Conservation (phyloP, 2,113 vertebrate species). For the Genyomyrus donnyi region DNA sequence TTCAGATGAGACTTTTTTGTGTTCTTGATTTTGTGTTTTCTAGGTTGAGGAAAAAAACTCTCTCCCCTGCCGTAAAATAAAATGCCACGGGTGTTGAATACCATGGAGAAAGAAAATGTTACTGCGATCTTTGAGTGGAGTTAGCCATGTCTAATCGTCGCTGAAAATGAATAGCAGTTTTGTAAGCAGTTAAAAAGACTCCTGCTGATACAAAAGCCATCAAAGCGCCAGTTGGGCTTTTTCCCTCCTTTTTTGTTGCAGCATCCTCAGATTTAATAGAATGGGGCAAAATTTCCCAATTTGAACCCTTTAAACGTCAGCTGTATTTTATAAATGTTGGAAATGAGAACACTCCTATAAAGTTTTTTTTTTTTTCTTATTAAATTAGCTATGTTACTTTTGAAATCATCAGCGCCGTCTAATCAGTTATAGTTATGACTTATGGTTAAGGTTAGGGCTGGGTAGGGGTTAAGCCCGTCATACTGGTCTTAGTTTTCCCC, state of each 20-base stretch:
- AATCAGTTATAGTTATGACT: background rate
- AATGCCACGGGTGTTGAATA: conserved; percentile 44
- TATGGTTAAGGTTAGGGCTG: background rate
- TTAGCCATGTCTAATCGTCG: conserved; percentile 61
- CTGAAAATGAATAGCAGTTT: conserved; percentile 57
- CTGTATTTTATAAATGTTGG: background rate
- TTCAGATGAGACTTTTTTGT: conserved; percentile 43
- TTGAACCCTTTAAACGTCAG: background rate
- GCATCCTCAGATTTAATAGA: conserved; percentile 23
- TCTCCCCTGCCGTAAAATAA: conserved; percentile 44
- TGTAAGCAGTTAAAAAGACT: conserved; percentile 48
- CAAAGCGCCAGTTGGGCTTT: conserved; percentile 36
- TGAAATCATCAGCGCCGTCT: background rate
- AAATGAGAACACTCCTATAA: background rate
- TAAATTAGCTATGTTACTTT: background rate
- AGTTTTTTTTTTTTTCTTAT: background rate
- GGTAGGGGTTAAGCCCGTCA: background rate
- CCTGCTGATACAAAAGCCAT: conserved; percentile 51
- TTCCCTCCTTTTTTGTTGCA: conserved; percentile 36
- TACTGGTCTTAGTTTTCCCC: background rate
- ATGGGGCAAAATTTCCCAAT: conserved; percentile 19
- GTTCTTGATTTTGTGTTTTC: conserved; percentile 36
- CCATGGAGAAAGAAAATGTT: conserved; percentile 35
- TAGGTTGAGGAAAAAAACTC: conserved; percentile 38
- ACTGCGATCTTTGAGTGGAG: conserved; percentile 49